Conservation (phyloP, 2,888 invertebrate genomes). For the Shargacucullia verbasci region DNA sequence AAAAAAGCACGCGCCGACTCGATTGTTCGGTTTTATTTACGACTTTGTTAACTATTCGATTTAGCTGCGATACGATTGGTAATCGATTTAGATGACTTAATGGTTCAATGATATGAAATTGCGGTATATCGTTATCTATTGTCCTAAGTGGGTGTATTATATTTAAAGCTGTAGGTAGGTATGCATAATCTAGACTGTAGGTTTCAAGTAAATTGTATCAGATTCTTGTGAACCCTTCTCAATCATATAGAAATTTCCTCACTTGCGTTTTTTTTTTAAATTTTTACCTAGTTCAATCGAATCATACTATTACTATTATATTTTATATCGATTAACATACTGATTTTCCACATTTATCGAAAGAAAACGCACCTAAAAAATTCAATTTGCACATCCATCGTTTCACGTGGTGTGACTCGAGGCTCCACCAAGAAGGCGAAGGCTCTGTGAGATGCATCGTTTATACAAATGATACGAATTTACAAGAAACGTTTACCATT, state of each 20-base stretch:
- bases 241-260: too few relatives aligned
- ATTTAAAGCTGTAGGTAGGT: too few relatives aligned
- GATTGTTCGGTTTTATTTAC: slow-evolving; percentile 43
- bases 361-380: slow-evolving; percentile 7
- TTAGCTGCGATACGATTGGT: slow-evolving; percentile 25
- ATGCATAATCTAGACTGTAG: neutral
- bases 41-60: slow-evolving; percentile 33
- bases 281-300: too few relatives aligned
- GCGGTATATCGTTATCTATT: slow-evolving; percentile 9
- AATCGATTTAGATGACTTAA: slow-evolving; percentile 34
- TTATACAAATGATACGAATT: slow-evolving; percentile 75
- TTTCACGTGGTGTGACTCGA: slow-evolving; percentile 48
- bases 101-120: slow-evolving; percentile 39
- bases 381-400: slow-evolving; percentile 19
- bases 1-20: slow-evolving; percentile 42
- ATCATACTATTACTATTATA: too few relatives aligned
- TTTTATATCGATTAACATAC: too few relatives aligned
- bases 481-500: slow-evolving; percentile 60
- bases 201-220: too few relatives aligned
- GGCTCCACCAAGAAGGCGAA: slow-evolving; percentile 30
- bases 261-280: too few relatives aligned
- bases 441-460: slow-evolving; percentile 51
- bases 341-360: slow-evolving; percentile 12
- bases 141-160: slow-evolving; percentile 5
- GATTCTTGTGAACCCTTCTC: too few relatives aligned